Evolutionary conservation across 53 echinoderm and acorn worm species (phyloP), one percentile per base, ranked within the genome.

Genomic region (Zoroaster sp.): DNA sequence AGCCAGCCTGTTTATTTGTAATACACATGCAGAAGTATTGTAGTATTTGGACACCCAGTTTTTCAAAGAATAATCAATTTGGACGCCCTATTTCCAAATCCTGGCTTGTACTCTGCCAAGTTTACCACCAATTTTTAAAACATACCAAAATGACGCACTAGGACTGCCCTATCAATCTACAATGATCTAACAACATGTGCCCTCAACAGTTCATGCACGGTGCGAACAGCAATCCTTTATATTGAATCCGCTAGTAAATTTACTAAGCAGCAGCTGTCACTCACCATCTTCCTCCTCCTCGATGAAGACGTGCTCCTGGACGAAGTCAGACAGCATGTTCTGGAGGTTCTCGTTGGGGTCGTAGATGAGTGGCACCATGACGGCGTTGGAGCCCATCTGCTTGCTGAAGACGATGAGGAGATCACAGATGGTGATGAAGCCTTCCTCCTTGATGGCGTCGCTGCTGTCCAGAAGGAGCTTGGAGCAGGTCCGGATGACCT

Each of bases 211-310:
- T n/a, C n/a, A n/a, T n/a, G n/a, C n/a, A n/a, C n/a, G n/a, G n/a
- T n/a, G n/a, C n/a, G n/a, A n/a, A 12, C 52, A 11, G 11, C 52
- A 12, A 51, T 51, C 11, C 52, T 51, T 12, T 51, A 12, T 17
- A 11, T 51, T 12, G 52, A 51, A 12, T 51, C 11, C 11, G 11
- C 17, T 51, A 11, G 17, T 51, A 12, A 12, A 17, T 17, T 12
- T 51, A 17, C 52, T 12, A 12, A 51, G 11, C 11, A 51, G 52
- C 11, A 51, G 52, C 69, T 14, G 32, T 28, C 41, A 42, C 86
- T 88, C 70, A 97, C 97, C 97, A 31, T 94, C 97, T 42, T 97
- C 97, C 34, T 97, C 97, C 34, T 98, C 99, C 65, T 98, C 99
- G 1, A 98, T 94, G 72, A 98, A 98, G 45, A 98, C 95, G 65